Conservation (phyloP, 2,113 vertebrate genomes). For the Ornithorhynchus anatinus region DNA sequence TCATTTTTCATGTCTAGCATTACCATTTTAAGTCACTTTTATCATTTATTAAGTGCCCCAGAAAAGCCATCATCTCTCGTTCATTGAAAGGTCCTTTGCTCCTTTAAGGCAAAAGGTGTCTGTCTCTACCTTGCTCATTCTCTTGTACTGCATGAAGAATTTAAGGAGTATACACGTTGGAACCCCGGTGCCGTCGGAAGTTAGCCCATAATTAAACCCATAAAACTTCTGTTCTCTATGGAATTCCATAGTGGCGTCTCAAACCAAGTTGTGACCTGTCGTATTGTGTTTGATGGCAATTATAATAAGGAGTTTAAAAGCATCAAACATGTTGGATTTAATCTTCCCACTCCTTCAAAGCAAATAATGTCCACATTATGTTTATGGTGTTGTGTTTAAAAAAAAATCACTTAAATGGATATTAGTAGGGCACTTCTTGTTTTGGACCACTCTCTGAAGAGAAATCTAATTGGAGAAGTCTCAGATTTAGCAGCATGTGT, state of each 20-base stretch:
- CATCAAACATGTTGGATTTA: constrained; percentile 14
- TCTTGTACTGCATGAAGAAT: constrained; percentile 13
- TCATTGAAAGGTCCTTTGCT: background rate
- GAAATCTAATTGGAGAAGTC: background rate
- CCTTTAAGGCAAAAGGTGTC: background rate
- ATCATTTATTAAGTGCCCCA: too few species aligned
- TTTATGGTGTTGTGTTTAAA: constrained; percentile 19
- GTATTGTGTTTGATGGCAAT: constrained; percentile 41
- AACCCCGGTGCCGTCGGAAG: constrained; percentile 30
- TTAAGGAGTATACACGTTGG: constrained; percentile 28
- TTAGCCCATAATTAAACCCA: constrained; percentile 49
- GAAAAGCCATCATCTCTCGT: background rate
- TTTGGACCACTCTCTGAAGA: constrained; percentile 15
- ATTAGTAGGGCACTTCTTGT: background rate
- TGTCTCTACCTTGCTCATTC: background rate
- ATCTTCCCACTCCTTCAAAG: constrained; percentile 48
- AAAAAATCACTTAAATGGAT: constrained; percentile 9
- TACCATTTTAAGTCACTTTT: constrained; percentile 20
- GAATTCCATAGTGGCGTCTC: constrained; percentile 5
- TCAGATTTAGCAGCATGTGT: background rate
- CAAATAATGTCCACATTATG: constrained; percentile 14
- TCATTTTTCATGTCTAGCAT: too few species aligned
- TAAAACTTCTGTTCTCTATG: constrained; percentile 24
- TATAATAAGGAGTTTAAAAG: constrained; percentile 42
- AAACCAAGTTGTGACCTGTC: constrained; percentile 28